Conservation (phyloP, 2,113 vertebrate species). For the Poecilia latipinna region DNA sequence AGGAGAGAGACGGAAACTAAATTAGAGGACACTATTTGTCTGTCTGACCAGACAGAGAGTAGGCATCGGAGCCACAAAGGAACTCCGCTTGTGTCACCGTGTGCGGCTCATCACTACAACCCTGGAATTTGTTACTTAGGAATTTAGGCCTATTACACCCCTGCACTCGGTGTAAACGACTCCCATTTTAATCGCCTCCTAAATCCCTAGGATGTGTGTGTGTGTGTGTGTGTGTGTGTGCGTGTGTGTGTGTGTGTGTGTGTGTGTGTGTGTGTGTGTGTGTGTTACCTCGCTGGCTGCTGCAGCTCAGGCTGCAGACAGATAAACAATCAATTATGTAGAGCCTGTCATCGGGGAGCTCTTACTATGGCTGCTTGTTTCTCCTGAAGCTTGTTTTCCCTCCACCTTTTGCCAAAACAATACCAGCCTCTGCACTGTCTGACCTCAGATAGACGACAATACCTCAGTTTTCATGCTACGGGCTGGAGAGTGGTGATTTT, state of each 20-base stretch:
- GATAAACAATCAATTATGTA: conserved; percentile 84
- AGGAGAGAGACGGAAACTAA: conserved; percentile 31
- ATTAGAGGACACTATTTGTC: conserved; percentile 18
- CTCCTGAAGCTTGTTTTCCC: conserved; percentile 36
- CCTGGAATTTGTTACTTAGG: conserved; percentile 34
- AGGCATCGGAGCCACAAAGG: conserved; percentile 21
- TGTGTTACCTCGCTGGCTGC: conserved; percentile 53
- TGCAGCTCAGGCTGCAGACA: conserved; percentile 70
- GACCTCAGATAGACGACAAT: conserved; percentile 39
- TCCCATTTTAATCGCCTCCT: conserved; percentile 37
- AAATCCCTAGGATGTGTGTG: conserved; percentile 26
- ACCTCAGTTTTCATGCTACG: conserved; percentile 4
- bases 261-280: neutral
- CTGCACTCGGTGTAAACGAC: conserved; percentile 18
- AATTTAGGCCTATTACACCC: conserved; percentile 36
- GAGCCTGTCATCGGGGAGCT: conserved; percentile 68
- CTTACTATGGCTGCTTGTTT: conserved; percentile 25
- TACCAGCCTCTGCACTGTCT: conserved; percentile 17
- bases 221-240: neutral
- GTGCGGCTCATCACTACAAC: conserved; percentile 21
- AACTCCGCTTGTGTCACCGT: neutral
- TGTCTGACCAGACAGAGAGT: conserved; percentile 36
- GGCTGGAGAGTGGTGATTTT: neutral
- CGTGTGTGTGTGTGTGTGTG: neutral
- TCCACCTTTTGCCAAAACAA: conserved; percentile 49